A percentile compares a stretch with the other conserved stretches of the same genome.
Conservation (phyloP, 2,797 vertebrate genomes). For the Etheostoma perlongum region DNA sequence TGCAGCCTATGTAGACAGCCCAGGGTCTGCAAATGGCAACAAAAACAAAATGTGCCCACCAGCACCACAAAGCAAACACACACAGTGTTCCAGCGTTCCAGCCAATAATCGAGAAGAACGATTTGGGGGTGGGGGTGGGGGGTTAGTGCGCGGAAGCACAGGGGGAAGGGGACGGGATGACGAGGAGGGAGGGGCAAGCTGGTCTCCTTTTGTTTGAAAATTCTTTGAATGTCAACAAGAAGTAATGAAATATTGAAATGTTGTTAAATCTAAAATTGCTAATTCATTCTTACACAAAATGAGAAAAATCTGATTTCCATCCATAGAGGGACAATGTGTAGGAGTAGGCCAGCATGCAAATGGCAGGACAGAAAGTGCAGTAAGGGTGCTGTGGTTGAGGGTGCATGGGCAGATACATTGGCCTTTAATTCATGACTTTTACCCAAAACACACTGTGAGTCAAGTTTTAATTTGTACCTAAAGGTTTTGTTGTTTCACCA, state of each 20-base stretch:
- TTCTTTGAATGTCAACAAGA: too few relatives aligned
- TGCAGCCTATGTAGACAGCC: too few relatives aligned
- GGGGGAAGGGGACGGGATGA: too few relatives aligned
- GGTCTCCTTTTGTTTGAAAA: too few relatives aligned
- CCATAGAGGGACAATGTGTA: not conserved
- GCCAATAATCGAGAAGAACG: too few relatives aligned
- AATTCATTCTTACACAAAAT: not conserved
- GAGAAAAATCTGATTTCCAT: not conserved
- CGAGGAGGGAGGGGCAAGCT: too few relatives aligned
- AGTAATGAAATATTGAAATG: not conserved
- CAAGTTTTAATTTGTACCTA: slow-evolving; percentile 60
- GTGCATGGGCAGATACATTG: slow-evolving; percentile 26
- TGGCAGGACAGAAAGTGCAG: slow-evolving; percentile 29
- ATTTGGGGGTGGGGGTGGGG: too few relatives aligned
- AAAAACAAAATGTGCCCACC: too few relatives aligned
- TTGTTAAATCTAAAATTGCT: not conserved
- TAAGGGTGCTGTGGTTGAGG: slow-evolving; percentile 36
- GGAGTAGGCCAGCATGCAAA: slow-evolving; percentile 18
- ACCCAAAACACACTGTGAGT: slow-evolving; percentile 46
- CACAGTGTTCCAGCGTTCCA: too few relatives aligned
- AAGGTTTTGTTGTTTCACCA: slow-evolving; percentile 52
- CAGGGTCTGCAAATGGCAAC: too few relatives aligned
- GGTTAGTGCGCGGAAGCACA: too few relatives aligned
- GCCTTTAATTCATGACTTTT: slow-evolving; percentile 56
- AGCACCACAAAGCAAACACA: too few relatives aligned